Evolutionary conservation across 2,113 vertebrate species (phyloP).

Genomic region (Ptilonorhynchus violaceus): DNA sequence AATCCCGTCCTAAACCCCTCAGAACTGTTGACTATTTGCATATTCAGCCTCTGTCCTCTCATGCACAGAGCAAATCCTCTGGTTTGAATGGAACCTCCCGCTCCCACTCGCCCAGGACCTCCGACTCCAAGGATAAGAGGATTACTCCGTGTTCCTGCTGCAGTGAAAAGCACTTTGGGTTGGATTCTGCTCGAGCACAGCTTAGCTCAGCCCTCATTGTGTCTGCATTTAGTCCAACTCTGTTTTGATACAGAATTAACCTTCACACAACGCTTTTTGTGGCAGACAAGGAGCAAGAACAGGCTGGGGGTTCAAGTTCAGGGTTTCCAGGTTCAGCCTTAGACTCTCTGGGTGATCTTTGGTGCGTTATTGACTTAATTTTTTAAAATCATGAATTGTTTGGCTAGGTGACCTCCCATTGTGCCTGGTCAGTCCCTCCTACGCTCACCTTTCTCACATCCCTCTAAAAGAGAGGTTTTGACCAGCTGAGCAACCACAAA

Average conservation of each 20-base stretch:
- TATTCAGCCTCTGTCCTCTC: background rate
- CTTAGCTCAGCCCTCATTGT: background rate
- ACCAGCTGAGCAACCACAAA: background rate
- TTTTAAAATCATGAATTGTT: background rate
- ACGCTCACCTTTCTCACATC: background rate
- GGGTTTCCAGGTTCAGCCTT: background rate
- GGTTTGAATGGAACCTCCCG: background rate
- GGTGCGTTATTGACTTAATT: background rate
- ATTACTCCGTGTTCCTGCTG: background rate
- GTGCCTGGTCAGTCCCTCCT: background rate
- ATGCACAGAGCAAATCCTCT: slow-evolving; percentile 32
- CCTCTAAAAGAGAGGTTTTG: background rate
- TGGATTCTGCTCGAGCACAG: background rate
- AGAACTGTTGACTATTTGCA: background rate
- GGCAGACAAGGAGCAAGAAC: background rate
- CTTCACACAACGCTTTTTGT: background rate
- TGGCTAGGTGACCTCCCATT: background rate
- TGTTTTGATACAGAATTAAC: background rate
- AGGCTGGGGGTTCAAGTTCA: background rate
- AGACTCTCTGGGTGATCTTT: background rate
- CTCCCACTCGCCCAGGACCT: background rate
- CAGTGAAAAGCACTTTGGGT: background rate
- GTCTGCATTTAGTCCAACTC: background rate
- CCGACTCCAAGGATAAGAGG: background rate
- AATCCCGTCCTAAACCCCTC: background rate